These are phyloP conservation scores for Eilema griseolum DNA, from an alignment of 2,888 invertebrate species.

Conservation along the genomic window DNA sequence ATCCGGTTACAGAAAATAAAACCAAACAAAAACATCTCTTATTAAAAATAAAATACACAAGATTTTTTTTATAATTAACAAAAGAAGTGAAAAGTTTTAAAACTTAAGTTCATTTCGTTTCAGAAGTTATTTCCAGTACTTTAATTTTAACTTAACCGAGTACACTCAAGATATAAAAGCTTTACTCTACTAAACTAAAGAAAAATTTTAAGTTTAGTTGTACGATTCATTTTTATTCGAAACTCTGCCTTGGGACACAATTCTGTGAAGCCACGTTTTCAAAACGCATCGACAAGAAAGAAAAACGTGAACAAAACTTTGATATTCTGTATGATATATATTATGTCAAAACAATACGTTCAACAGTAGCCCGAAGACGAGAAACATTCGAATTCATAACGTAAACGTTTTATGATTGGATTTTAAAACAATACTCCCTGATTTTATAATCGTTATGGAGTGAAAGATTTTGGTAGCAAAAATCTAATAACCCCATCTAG, in stretches of 20 bases:
- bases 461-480: too few species aligned
- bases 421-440: too few species aligned
- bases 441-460: too few species aligned
- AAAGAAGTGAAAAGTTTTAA: constrained; percentile 20
- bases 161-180: constrained; percentile 28
- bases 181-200: constrained; percentile 24
- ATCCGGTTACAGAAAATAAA: too few species aligned
- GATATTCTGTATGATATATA: too few species aligned
- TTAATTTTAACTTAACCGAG: constrained; percentile 42
- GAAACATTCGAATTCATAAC: too few species aligned
- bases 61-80: constrained; percentile 31
- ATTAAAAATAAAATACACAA: background rate
- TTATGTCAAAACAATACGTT: too few species aligned
- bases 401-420: too few species aligned
- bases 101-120: constrained; percentile 35
- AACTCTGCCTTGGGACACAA: background rate
- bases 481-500: too few species aligned
- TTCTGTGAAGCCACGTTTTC: background rate
- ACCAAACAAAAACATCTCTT: background rate
- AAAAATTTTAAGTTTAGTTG: constrained; percentile 22
- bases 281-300: background rate
- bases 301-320: background rate
- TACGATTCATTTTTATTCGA: constrained; percentile 20
- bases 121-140: constrained; percentile 32
- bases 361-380: too few species aligned